Conservation (phyloP, 2,888 invertebrate species). For the Cheilosia scutellata region DNA sequence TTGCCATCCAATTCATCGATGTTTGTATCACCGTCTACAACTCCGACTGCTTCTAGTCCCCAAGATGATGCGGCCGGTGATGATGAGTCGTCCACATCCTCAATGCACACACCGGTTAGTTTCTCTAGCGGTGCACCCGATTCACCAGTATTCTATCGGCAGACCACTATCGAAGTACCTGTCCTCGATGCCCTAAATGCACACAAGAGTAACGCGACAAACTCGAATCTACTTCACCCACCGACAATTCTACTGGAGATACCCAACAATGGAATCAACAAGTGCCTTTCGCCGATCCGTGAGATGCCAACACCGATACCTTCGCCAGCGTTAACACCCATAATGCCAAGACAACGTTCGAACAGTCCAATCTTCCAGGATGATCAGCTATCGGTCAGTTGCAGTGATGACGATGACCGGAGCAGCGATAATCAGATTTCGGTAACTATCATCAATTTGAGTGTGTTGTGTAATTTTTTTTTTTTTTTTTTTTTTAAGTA, state of each 20-base stretch:
- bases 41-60: slow-evolving; percentile 90
- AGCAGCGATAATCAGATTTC: slow-evolving; percentile 79
- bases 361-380: slow-evolving; percentile 80
- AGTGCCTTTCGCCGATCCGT: slow-evolving; percentile 91
- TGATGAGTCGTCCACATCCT: slow-evolving; percentile 90
- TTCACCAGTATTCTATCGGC: slow-evolving; percentile 86
- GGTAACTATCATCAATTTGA: slow-evolving; percentile 76
- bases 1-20: slow-evolving; percentile 84
- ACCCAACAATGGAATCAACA: slow-evolving; percentile 88
- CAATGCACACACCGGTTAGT: slow-evolving; percentile 87
- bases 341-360: slow-evolving; percentile 85
- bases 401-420: slow-evolving; percentile 84
- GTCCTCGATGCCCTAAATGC: slow-evolving; percentile 89
- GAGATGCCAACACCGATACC: slow-evolving; percentile 91
- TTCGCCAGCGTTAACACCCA: slow-evolving; percentile 89
- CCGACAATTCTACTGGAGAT: slow-evolving; percentile 91
- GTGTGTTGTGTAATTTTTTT: slow-evolving; percentile 16
- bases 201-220: slow-evolving; percentile 86
- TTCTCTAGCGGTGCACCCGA: slow-evolving; percentile 86
- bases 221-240: slow-evolving; percentile 87
- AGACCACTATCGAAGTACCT: slow-evolving; percentile 86
- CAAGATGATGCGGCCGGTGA: slow-evolving; percentile 89
- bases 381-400: slow-evolving; percentile 80
- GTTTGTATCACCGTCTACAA: slow-evolving; percentile 88
- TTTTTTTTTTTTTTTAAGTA: slow-evolving; percentile 25